Conservation (phyloP, 2,797 vertebrate species). For the Avahi laniger region DNA sequence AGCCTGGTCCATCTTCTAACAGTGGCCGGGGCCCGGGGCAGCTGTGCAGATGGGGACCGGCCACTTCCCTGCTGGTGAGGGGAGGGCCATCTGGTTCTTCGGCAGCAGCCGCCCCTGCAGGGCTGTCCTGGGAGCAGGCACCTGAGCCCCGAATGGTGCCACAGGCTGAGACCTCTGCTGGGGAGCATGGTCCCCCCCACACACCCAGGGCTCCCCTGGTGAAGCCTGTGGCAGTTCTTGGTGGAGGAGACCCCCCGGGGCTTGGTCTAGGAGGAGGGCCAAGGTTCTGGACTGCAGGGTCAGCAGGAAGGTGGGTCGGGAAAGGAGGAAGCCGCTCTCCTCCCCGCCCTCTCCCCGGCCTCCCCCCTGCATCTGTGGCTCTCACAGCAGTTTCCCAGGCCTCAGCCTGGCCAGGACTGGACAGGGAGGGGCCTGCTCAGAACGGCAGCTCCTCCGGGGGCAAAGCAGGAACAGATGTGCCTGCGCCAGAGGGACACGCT, state of each 20-base stretch:
- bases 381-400: not conserved
- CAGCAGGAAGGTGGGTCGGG: not conserved
- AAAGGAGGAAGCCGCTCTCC: no score
- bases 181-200: not conserved
- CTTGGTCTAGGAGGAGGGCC: not conserved
- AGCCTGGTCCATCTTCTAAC: not conserved
- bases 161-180: not conserved
- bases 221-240: not conserved
- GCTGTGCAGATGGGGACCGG: not conserved
- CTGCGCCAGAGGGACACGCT: not conserved
- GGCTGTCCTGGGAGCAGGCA: not conserved
- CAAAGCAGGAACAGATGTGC: rapidly evolving
- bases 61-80: not conserved
- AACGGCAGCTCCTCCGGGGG: not conserved
- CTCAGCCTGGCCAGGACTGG: not conserved
- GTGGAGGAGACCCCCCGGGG: not conserved
- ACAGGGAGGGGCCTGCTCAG: not conserved
- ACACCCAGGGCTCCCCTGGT: not conserved
- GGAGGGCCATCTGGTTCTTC: not conserved
- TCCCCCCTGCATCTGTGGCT: not conserved
- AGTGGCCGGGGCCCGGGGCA: not conserved
- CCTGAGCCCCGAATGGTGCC: not conserved
- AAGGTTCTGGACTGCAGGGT: not conserved
- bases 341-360: not conserved
- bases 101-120: not conserved